A percentile compares a stretch with the other conserved stretches of the same genome.
phyloP scores from a whole-genome alignment of 2,797 vertebrate species.

The Phaenicophaeus curvirostris region DNA sequence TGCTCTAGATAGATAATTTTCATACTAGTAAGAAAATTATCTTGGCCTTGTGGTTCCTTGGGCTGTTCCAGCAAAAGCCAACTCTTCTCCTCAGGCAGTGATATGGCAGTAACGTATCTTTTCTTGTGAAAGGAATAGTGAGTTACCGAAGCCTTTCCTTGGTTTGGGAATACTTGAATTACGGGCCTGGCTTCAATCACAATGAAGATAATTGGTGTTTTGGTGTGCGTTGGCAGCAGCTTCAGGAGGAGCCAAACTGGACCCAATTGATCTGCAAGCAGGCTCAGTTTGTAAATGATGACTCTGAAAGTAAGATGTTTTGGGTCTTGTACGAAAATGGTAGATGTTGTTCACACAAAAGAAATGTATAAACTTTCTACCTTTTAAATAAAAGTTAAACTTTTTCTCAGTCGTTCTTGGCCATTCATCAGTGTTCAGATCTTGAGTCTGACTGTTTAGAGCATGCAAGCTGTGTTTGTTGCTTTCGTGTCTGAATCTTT shows the following conservation, averaged over 20 bases:
- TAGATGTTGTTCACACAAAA: not conserved
- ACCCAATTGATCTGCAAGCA: not conserved
- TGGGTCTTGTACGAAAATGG: not conserved
- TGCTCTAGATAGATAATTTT: not conserved
- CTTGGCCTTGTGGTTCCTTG: not conserved
- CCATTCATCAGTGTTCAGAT: not conserved
- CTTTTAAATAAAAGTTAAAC: not conserved
- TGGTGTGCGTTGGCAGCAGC: not conserved
- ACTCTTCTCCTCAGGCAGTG: accelerated
- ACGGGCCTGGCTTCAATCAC: not conserved
- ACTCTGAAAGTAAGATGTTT: not conserved
- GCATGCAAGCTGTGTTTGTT: not conserved
- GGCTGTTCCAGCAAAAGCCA: not conserved
- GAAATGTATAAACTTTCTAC: not conserved
- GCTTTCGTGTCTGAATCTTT: not conserved
- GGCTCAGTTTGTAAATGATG: not conserved
- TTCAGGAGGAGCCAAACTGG: not conserved
- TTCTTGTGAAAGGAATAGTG: not conserved
- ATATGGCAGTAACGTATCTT: not conserved
- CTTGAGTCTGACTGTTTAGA: not conserved
- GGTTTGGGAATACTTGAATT: not conserved
- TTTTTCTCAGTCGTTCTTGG: not conserved
- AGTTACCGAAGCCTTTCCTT: not conserved
- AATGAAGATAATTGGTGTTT: not conserved
- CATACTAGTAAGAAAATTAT: not conserved